Conservation (phyloP, 1,140 invertebrate genomes). For the Akabosia matsudoensis region DNA sequence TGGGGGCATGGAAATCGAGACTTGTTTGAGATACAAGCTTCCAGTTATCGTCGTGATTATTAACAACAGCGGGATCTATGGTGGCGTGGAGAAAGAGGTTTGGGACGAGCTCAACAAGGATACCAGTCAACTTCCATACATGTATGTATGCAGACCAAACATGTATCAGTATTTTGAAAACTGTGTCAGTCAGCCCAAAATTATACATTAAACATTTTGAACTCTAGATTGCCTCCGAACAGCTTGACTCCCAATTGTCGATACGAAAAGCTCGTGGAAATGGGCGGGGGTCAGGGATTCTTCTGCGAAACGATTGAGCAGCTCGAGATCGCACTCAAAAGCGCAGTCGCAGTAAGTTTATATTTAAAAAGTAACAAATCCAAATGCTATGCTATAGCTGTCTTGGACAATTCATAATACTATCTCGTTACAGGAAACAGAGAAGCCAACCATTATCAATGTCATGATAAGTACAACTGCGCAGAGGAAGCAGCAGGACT, state of each 20-base stretch:
- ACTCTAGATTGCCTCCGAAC: conserved; percentile 69
- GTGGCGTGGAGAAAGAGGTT: conserved; percentile 73
- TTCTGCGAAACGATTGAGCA: conserved; percentile 73
- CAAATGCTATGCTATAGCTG: too few relatives aligned
- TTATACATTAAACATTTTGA: neutral
- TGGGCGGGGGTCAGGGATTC: conserved; percentile 77
- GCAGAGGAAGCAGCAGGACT: conserved; percentile 84
- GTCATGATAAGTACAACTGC: conserved; percentile 82
- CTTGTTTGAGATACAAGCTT: conserved; percentile 84
- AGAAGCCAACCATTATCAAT: conserved; percentile 82
- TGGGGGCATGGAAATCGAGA: conserved; percentile 97
- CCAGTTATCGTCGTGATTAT: conserved; percentile 87
- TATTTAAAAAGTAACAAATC: too few relatives aligned
- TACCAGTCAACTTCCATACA: conserved; percentile 59
- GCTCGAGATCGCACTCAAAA: conserved; percentile 65
- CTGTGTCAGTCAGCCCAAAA: too few relatives aligned
- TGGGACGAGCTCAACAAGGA: conserved; percentile 65
- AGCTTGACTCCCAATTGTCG: conserved; percentile 69
- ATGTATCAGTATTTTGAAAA: too few relatives aligned
- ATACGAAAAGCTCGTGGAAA: conserved; percentile 85
- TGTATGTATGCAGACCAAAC: conserved; percentile 54
- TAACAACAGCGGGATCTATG: conserved; percentile 94
- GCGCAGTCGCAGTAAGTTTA: conserved; percentile 55
- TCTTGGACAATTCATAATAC: too few relatives aligned
- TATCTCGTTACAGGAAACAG: conserved; percentile 55